These are phyloP conservation scores for Drosophila rhopaloa DNA, from an alignment of 1,140 invertebrate genomes.

Conservation along the genomic window DNA sequence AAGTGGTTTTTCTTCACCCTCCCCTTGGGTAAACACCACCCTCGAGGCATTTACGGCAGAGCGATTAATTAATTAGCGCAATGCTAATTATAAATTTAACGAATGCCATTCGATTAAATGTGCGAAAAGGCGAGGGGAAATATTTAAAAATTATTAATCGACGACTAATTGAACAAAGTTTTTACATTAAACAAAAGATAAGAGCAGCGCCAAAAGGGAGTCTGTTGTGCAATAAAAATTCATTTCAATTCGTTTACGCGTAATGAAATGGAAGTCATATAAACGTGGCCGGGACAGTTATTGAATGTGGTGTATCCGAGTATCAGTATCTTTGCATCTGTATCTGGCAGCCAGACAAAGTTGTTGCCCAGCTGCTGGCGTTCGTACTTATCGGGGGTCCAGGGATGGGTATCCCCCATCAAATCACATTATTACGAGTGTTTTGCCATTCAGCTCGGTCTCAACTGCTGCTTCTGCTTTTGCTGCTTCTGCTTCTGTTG, in stretches of 20 bases:
- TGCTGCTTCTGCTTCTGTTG: conserved; percentile 25
- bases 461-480: conserved; percentile 34
- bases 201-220: conserved; percentile 32
- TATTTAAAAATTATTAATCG: conserved; percentile 75
- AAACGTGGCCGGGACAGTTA: conserved; percentile 66
- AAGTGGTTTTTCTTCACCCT: background rate
- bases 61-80: conserved; percentile 77
- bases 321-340: conserved; percentile 23
- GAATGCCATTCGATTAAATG: conserved; percentile 52
- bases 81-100: conserved; percentile 70
- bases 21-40: background rate
- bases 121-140: conserved; percentile 42
- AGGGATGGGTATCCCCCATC: conserved; percentile 38
- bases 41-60: conserved; percentile 50
- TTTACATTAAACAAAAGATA: conserved; percentile 80
- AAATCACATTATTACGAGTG: conserved; percentile 80
- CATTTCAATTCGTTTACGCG: conserved; percentile 82
- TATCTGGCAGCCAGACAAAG: conserved; percentile 64
- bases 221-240: conserved; percentile 80
- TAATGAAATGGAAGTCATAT: conserved; percentile 82
- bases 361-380: conserved; percentile 65
- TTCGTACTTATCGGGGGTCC: conserved; percentile 11
- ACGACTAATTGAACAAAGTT: conserved; percentile 76
- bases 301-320: conserved; percentile 44
- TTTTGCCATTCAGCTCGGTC: conserved; percentile 50